These are phyloP conservation scores for Atta texana DNA, from an alignment of 1,140 invertebrate genomes.

Conservation along the genomic window DNA sequence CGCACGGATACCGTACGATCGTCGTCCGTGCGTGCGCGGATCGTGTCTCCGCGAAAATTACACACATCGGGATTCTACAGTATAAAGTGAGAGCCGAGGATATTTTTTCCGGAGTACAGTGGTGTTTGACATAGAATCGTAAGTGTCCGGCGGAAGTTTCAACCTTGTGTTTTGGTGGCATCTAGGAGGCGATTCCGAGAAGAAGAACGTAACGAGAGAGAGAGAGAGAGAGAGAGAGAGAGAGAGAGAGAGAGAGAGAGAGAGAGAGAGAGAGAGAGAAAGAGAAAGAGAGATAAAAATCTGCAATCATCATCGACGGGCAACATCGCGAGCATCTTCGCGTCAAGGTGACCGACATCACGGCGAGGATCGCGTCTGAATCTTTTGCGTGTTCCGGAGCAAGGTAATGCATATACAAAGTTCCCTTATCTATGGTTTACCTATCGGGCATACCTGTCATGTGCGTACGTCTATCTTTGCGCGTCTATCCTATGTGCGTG, in stretches of 20 bases:
- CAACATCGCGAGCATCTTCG: conserved; percentile 21
- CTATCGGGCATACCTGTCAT: conserved; percentile 11
- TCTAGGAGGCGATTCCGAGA: not conserved
- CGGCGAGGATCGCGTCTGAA: conserved; percentile 70
- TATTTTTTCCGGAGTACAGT: conserved; percentile 46
- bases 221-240: not conserved
- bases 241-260: not conserved
- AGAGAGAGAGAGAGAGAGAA: not conserved
- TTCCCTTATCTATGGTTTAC: conserved; percentile 49
- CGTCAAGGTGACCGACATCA: conserved; percentile 73
- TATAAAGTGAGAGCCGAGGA: conserved; percentile 49
- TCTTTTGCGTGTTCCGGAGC: conserved; percentile 69
- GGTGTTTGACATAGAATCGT: conserved; percentile 1
- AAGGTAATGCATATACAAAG: conserved; percentile 66
- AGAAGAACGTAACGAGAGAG: not conserved
- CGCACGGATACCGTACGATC: conserved; percentile 30
- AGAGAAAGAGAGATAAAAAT: not conserved
- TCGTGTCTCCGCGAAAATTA: conserved; percentile 25
- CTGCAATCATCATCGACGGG: not conserved
- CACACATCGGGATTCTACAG: conserved; percentile 25
- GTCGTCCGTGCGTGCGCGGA: conserved; percentile 19
- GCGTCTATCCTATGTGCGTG: not conserved
- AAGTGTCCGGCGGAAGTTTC: conserved; percentile 30
- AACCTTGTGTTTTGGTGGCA: conserved; percentile 39
- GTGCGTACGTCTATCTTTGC: not conserved